A percentile compares a stretch with the other conserved stretches of the same genome.
Evolutionary conservation across 2,113 vertebrate genomes (phyloP).

Genomic region (Chaetorhynchus papuensis): DNA sequence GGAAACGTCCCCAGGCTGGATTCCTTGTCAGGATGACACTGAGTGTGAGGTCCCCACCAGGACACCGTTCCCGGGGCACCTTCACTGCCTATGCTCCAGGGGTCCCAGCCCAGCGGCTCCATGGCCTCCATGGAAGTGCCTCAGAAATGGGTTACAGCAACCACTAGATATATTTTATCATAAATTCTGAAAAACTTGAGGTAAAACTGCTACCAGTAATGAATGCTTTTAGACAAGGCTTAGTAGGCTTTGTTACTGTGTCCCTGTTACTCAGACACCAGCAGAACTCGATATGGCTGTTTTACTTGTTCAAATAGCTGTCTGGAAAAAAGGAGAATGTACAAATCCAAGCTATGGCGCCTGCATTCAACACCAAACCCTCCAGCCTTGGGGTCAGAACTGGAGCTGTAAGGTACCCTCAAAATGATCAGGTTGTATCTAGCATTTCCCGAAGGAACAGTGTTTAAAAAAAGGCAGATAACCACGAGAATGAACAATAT

Average conservation of each 20-base stretch:
- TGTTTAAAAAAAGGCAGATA: background rate
- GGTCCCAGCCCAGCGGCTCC: background rate
- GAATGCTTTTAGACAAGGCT: background rate
- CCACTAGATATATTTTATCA: background rate
- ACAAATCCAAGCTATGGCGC: background rate
- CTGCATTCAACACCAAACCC: background rate
- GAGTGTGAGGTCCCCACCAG: background rate
- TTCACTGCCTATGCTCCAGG: background rate
- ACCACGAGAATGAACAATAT: background rate
- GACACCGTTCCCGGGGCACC: background rate
- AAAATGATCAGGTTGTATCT: background rate
- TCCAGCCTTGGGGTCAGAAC: background rate
- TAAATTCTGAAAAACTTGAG: slow-evolving; percentile 9
- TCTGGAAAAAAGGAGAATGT: background rate
- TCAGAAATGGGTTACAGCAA: background rate
- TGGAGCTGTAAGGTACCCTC: background rate
- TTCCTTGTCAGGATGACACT: background rate
- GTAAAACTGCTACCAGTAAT: slow-evolving; percentile 18
- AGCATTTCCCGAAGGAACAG: background rate
- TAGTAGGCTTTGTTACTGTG: slow-evolving; percentile 31
- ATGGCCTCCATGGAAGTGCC: background rate
- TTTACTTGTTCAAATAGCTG: background rate
- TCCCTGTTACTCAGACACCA: background rate
- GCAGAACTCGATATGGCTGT: background rate
- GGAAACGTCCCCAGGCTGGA: background rate